phyloP scores from a whole-genome alignment of 2,888 invertebrate species.

The Diarsia dahlii region DNA sequence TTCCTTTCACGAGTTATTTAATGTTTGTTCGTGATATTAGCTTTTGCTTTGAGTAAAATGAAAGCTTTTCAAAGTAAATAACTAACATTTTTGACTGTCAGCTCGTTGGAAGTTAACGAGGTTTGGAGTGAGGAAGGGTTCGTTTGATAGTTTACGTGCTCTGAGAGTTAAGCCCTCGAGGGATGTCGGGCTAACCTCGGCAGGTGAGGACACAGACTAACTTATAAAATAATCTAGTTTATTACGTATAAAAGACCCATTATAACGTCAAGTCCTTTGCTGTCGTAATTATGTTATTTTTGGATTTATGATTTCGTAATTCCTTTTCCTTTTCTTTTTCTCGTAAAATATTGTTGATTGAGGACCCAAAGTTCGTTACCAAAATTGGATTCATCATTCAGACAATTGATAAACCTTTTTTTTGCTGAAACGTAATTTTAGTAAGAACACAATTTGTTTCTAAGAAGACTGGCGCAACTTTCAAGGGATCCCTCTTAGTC shows the following conservation, averaged over 20 bases:
- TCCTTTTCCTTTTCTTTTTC: background rate
- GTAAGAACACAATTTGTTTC: constrained; percentile 17
- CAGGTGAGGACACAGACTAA: background rate
- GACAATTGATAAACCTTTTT: constrained; percentile 36
- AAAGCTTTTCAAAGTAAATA: constrained; percentile 42
- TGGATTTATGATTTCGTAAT: constrained; percentile 13
- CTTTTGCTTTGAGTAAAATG: constrained; percentile 41
- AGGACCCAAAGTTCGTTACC: constrained; percentile 29
- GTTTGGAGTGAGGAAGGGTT: constrained; percentile 25
- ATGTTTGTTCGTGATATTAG: constrained; percentile 36
- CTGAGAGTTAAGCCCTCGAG: constrained; percentile 27
- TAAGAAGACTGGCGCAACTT: background rate
- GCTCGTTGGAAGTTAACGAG: constrained; percentile 31
- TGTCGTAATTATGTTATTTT: constrained; percentile 9
- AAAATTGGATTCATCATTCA: constrained; percentile 25
- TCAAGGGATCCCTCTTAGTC: background rate
- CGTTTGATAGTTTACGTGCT: constrained; percentile 54
- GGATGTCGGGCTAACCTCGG: constrained; percentile 5
- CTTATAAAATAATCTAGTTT: constrained; percentile 19
- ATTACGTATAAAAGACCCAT: background rate
- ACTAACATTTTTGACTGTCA: constrained; percentile 57
- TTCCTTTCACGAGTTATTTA: constrained; percentile 40
- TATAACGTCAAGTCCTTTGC: constrained; percentile 2
- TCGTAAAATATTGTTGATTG: constrained; percentile 16
- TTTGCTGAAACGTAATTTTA: constrained; percentile 16